Base-by-base conservation (phyloP, 1,140 invertebrate genomes). In the Teleogryllus occipitalis region DNA sequence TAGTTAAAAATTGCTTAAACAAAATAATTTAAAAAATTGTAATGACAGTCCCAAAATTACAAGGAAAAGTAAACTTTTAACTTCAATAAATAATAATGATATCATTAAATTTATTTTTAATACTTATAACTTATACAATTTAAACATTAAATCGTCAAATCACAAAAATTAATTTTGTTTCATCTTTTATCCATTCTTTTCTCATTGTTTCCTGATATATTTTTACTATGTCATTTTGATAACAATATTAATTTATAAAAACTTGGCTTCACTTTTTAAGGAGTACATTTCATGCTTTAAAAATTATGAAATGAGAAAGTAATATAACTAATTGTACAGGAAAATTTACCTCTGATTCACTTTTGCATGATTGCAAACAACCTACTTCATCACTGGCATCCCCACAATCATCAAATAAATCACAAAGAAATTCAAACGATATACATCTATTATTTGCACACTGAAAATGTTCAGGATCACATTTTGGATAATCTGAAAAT, bases 381-480 rank as follows among this genome's bases (percentile, higher is more conserved):
- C 85, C 84, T 47, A 83, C 80, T 84, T 91, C 90, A 83, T 91
- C 90, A 27, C 85, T 87, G 8, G 86, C 82, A 82, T 90, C 89
- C 22, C 83, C 82, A 83, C 90, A 91, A 81, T 89, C 88, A 78
- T 85, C 83, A 73, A 87, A 86, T 47, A 87, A 86, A 84, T 92
- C 89, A 84, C 91, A 92, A 74, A 86, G 80, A 82, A 86, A 87
- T 15, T 88, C 86, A 22, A 83, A 79, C 7, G 86, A 83, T 77
- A 87, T 83, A 82, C 87, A 88, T 18, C 80, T 80, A 39, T 85
- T 84, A 81, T 86, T 87, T 49, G 82, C 83, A 82, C 87, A 88
- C 18, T 82, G 80, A 81, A 87, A 88, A 76, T 87, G 85, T 46
- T 81, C 82, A 18, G 79, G 74, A 15, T 82, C 80, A 82, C 87